Percentiles rank a stretch among this genome's conserved stretches.
phyloP scores from a whole-genome alignment of 2,113 vertebrate species.

The Urocitellus parryii region DNA sequence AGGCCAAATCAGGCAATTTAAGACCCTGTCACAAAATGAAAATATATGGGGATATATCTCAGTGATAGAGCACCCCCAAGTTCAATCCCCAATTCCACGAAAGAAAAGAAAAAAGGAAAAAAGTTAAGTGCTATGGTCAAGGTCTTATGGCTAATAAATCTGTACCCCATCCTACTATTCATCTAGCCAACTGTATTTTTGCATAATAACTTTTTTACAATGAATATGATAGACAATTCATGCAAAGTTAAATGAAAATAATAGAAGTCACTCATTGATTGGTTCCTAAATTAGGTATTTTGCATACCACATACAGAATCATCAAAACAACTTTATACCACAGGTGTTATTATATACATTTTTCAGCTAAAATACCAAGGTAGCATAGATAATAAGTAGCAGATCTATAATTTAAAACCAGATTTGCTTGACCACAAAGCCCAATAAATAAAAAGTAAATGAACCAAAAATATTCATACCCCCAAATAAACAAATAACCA shows the following conservation, averaged over 20 bases:
- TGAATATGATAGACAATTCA: constrained; percentile 5
- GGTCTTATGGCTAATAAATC: not conserved
- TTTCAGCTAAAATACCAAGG: not conserved
- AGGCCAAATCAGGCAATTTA: too few species aligned
- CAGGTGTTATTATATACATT: not conserved
- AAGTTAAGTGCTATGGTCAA: not conserved
- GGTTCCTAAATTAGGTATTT: not conserved
- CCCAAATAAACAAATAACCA: constrained; percentile 20
- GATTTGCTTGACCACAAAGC: not conserved
- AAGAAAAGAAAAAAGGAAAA: too few species aligned
- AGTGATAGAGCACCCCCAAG: too few species aligned
- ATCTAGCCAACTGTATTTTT: not conserved
- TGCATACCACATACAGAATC: not conserved
- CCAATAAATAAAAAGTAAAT: constrained; percentile 34
- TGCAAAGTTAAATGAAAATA: not conserved
- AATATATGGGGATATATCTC: too few species aligned
- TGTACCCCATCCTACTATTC: not conserved
- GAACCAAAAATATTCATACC: not conserved
- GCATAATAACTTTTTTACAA: not conserved
- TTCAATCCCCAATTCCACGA: too few species aligned
- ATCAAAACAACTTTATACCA: not conserved
- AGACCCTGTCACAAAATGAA: too few species aligned
- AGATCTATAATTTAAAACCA: constrained; percentile 39
- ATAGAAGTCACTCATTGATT: not conserved
- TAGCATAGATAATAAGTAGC: not conserved